Evolutionary conservation across 2,888 invertebrate genomes (phyloP).

Genomic region (Sminthurides aquaticus): DNA sequence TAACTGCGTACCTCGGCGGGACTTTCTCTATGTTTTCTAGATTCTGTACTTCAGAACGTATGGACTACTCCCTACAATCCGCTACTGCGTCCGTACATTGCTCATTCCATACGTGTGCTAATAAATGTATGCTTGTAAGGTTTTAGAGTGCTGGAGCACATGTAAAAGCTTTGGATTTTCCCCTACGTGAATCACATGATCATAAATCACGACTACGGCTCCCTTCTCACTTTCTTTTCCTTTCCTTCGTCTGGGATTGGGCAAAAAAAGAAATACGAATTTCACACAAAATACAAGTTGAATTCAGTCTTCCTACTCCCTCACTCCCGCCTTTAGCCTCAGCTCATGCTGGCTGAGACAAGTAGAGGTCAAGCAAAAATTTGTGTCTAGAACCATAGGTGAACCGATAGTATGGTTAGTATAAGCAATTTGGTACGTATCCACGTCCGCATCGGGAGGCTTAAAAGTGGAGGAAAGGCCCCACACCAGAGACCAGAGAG

Average conservation of each 20-base stretch:
- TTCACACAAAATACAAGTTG: neutral
- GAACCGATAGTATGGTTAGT: neutral
- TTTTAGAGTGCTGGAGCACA: no score
- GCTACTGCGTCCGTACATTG: neutral
- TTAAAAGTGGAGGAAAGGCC: neutral
- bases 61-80: no score
- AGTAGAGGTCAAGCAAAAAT: neutral
- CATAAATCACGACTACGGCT: neutral
- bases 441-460: neutral
- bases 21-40: no score
- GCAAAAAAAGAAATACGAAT: neutral
- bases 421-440: neutral
- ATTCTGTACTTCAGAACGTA: no score
- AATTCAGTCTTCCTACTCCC: neutral
- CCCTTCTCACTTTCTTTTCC: neutral
- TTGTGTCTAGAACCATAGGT: no score
- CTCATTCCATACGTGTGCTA: neutral
- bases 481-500: neutral
- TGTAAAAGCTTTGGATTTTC: no score
- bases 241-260: neutral
- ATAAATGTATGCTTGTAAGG: neutral
- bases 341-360: no score
- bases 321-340: neutral
- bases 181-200: neutral
- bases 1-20: no score